phyloP scores from a whole-genome alignment of 1,140 invertebrate genomes.

The Lordiphosa mommai region DNA sequence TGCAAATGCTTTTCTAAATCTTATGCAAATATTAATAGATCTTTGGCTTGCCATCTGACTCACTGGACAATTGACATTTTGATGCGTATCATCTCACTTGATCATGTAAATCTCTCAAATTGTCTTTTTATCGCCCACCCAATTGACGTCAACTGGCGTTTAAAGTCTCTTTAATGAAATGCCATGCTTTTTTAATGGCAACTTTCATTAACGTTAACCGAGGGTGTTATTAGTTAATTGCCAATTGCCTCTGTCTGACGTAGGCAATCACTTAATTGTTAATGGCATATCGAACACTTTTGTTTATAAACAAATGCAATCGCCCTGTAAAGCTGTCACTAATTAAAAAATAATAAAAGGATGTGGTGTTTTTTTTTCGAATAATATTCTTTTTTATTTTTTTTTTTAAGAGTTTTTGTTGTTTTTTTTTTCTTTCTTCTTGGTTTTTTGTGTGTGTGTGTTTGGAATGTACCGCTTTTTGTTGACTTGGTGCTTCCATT shows the following conservation, averaged over 20 bases:
- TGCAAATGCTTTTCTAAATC: no score
- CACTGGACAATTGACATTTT: no score
- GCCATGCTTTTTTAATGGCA: constrained; percentile 57
- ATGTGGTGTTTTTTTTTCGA: constrained; percentile 51
- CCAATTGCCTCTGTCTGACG: constrained; percentile 37
- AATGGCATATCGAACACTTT: constrained; percentile 72
- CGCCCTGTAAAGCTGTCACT: constrained; percentile 64
- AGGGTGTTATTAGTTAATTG: constrained; percentile 64
- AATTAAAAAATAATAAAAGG: constrained; percentile 74
- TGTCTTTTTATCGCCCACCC: constrained; percentile 29
- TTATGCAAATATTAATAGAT: no score
- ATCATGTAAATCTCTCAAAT: constrained; percentile 34
- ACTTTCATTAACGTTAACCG: constrained; percentile 52
- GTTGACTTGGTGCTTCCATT: constrained; percentile 68
- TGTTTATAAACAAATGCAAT: constrained; percentile 55
- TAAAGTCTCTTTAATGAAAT: constrained; percentile 26
- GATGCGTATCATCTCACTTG: neutral
- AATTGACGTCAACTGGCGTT: constrained; percentile 29
- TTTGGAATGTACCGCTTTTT: constrained; percentile 61
- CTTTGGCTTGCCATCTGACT: neutral
- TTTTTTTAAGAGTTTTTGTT: constrained; percentile 58
- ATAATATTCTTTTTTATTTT: constrained; percentile 77
- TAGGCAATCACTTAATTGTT: constrained; percentile 57
- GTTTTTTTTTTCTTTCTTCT: constrained; percentile 61
- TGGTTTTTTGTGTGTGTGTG: constrained; percentile 49